Evolutionary conservation across 2,888 invertebrate species (phyloP).

Genomic region (Brachyptera putata): DNA sequence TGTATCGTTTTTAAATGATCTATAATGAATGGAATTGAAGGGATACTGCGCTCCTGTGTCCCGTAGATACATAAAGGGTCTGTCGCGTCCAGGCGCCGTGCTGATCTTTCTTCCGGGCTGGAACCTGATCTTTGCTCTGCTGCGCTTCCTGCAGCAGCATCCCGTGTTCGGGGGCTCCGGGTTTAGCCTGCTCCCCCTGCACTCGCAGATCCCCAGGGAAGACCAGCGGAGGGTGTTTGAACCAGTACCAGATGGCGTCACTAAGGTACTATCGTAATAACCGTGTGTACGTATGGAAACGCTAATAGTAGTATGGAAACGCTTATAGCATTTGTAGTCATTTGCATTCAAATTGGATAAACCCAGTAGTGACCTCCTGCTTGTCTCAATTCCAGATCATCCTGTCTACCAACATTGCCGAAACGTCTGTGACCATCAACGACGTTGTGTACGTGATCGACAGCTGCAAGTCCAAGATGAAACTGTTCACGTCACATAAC

Average conservation of each 20-base stretch:
- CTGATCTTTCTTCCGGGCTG: conserved; percentile 94
- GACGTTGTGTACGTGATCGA: conserved; percentile 98
- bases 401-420: conserved; percentile 95
- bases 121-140: conserved; percentile 91
- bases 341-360: too few relatives aligned
- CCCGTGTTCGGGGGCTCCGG: conserved; percentile 60
- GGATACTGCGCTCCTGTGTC: too few relatives aligned
- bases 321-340: too few relatives aligned
- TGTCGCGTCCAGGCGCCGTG: conserved; percentile 75
- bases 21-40: too few relatives aligned
- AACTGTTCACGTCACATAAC: conserved; percentile 95
- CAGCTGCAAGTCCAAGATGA: conserved; percentile 95
- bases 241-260: conserved; percentile 74
- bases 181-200: conserved; percentile 62
- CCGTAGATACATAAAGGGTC: conserved; percentile 53
- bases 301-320: too few relatives aligned
- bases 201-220: conserved; percentile 93
- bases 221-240: conserved; percentile 93
- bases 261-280: conserved; percentile 64
- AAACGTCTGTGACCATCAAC: conserved; percentile 96
- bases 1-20: too few relatives aligned
- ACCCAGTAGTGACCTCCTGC: too few relatives aligned
- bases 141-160: conserved; percentile 77
- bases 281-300: too few relatives aligned
- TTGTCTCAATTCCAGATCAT: too few relatives aligned